Evolutionary conservation across 2,888 invertebrate genomes (phyloP).

Genomic region (Chrysotoxum bicinctum): DNA sequence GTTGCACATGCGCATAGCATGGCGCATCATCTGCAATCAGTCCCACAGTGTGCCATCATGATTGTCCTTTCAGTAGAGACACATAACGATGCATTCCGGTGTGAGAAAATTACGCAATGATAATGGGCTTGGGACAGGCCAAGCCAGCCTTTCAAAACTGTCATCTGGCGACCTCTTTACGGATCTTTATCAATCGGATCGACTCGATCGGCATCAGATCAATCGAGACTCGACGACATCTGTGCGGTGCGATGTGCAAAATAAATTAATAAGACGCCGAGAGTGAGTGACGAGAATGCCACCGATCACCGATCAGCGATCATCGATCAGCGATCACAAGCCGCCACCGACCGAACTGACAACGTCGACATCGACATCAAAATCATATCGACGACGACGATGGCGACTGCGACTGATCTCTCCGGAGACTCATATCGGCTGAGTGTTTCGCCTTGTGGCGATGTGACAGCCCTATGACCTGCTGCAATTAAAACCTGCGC

Average conservation of each 20-base stretch:
- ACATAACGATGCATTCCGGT: slow-evolving; percentile 9
- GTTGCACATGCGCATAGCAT: slow-evolving; percentile 32
- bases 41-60: slow-evolving; percentile 1
- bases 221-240: slow-evolving; percentile 61
- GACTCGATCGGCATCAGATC: slow-evolving; percentile 58
- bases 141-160: slow-evolving; percentile 66
- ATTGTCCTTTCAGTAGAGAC: not conserved
- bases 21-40: slow-evolving; percentile 38
- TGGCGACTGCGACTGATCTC: slow-evolving; percentile 37
- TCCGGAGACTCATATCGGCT: slow-evolving; percentile 70
- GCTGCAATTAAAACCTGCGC: slow-evolving; percentile 71
- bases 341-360: slow-evolving; percentile 27
- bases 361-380: slow-evolving; percentile 21
- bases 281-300: slow-evolving; percentile 70
- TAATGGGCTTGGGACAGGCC: slow-evolving; percentile 36
- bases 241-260: slow-evolving; percentile 64
- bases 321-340: slow-evolving; percentile 31
- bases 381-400: not conserved
- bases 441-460: slow-evolving; percentile 67
- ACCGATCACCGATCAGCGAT: slow-evolving; percentile 47
- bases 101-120: slow-evolving; percentile 56
- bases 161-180: slow-evolving; percentile 68
- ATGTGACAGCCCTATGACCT: slow-evolving; percentile 70
- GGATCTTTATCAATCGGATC: slow-evolving; percentile 68
- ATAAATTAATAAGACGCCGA: slow-evolving; percentile 70